Conservation (phyloP, 2,113 vertebrate species). For the Mus spicilegus region DNA sequence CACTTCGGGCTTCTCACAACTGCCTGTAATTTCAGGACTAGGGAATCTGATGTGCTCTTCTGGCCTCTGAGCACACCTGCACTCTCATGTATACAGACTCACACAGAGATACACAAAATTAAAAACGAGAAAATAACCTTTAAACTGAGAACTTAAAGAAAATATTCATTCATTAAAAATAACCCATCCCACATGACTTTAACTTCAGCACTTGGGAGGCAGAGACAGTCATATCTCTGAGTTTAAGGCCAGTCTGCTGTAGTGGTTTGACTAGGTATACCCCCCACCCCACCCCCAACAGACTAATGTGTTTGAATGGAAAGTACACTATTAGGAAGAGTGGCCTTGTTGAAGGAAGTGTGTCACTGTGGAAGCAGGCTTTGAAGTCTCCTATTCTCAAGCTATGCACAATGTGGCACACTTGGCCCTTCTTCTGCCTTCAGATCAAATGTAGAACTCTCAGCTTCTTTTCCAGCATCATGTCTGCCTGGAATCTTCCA, state of each 20-base stretch:
- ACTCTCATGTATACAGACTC: background rate
- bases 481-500: background rate
- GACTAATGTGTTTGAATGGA: background rate
- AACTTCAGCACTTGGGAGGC: background rate
- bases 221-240: background rate
- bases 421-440: too few species aligned
- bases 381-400: background rate
- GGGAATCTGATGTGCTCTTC: background rate
- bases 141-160: conserved; percentile 18
- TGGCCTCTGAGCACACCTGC: background rate
- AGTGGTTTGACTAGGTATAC: background rate
- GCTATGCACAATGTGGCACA: background rate
- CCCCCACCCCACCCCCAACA: too few species aligned
- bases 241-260: background rate
- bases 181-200: background rate
- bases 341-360: background rate
- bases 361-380: background rate
- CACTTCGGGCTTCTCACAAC: background rate
- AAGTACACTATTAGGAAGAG: background rate
- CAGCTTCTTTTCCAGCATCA: background rate
- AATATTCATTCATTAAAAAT: conserved; percentile 44
- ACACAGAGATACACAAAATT: background rate
- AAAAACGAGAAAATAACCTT: background rate
- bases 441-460: background rate
- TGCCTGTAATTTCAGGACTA: background rate